Percentiles rank a stretch among this genome's conserved stretches.
Evolutionary conservation across 2,888 invertebrate genomes (phyloP).

Genomic region (Tetramorium bicarinatum): DNA sequence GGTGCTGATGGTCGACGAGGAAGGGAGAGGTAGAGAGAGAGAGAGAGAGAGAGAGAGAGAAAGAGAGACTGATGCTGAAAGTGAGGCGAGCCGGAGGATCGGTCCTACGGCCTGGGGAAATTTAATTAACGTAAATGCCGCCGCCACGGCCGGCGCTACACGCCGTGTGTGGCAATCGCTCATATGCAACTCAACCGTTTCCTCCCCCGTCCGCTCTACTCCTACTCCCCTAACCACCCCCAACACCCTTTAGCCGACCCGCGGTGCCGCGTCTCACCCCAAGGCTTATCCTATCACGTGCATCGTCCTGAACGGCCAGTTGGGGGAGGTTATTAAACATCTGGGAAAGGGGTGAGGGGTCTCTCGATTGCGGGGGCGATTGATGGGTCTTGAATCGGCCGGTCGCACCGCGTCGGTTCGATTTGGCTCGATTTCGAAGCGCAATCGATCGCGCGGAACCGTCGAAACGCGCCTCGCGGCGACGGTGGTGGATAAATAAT

Average conservation of each 20-base stretch:
- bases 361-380: conserved; percentile 68
- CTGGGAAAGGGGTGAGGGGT: conserved; percentile 67
- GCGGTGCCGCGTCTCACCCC: conserved; percentile 48
- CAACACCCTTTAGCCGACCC: conserved; percentile 60
- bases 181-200: conserved; percentile 81
- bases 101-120: conserved; percentile 82
- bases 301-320: conserved; percentile 69
- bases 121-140: conserved; percentile 87
- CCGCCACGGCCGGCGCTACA: conserved; percentile 84
- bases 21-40: conserved; percentile 54
- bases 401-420: neutral
- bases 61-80: conserved; percentile 56
- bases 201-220: conserved; percentile 43
- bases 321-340: conserved; percentile 74
- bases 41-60: conserved; percentile 47
- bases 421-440: conserved; percentile 49
- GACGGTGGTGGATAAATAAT: conserved; percentile 47
- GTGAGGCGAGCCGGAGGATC: conserved; percentile 75
- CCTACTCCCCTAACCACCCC: conserved; percentile 31
- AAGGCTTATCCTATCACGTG: conserved; percentile 63
- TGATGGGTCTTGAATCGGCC: conserved; percentile 68
- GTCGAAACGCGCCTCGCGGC: conserved; percentile 52
- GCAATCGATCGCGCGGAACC: conserved; percentile 50
- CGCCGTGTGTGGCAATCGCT: conserved; percentile 84
- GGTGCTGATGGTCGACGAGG: conserved; percentile 65